Base-by-base conservation (phyloP, 2,888 invertebrate genomes). In the Caenorhabditis zanzibari region DNA sequence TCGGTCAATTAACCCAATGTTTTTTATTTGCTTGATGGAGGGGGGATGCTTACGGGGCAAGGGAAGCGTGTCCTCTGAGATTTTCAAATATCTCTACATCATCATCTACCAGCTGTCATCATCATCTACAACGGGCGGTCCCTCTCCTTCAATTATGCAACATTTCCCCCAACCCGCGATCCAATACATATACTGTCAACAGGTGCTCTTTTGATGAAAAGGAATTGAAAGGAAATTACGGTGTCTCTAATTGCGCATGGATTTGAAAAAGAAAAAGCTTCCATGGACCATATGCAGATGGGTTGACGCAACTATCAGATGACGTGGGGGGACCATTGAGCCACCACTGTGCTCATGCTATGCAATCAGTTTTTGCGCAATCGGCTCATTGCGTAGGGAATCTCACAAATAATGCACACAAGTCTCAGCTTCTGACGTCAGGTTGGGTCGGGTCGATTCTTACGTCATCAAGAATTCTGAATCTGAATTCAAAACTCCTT, bases 71-170 rank as follows among this genome's bases (percentile, higher is more conserved):
- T 71, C 71, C 26, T 19, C 19, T 47, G 9, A 66, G 24, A 66
- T 44, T 56, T 69, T 69, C 79, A 71, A 61, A 79, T 79, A 71
- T 79, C 79, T 71, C 35, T 64, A 49, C 75, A 77, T 58, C 75
- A 77, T 58, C 68, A 54, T 68, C 61, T 66, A 19, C 63, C 71
- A 79, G 71, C 69, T 79, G 69, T 71, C 59, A 38, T 38, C 38
- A 12, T 38, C 38, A 38, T 7, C 38, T 54, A 49, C 24, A 63
- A 26, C 38, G 61, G 66, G 59, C 66, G 75, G 73, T 74, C 19
- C 47, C 47, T 19, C 19, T n/a, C 19, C 63, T 64, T 64, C 73
- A 81, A 81, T 81, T 81, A 81, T 81, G 81, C 81, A 81, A 81
- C 81, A 81, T 14, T 19, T 14, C 10, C 54, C 24, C 14, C 24